Evolutionary conservation across 2,797 vertebrate genomes (phyloP), one percentile per base, ranked within the genome.

Genomic region (Cetoscarus ocellatus): DNA sequence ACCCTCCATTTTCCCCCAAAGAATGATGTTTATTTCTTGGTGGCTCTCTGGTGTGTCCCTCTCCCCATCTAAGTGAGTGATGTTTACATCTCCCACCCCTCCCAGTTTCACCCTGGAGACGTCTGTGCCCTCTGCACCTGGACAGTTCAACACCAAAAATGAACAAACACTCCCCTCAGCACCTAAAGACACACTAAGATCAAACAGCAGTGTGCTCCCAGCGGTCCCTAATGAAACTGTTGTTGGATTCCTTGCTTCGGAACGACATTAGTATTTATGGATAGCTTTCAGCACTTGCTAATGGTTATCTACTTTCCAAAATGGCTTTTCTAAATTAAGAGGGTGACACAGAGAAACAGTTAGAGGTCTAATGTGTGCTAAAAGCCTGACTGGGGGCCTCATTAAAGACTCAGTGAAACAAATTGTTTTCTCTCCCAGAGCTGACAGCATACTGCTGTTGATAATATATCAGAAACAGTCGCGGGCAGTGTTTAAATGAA

Each of bases 11-110:
- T 91, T 67, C 8, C 70, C 59, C 68, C 53, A 74, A 78, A 87
- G 88, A 91, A 82, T 80, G 70, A 83, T 92, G 85, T 90, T 92
- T 91, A 92, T 87, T 81, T 90, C 77, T 86, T 62, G 58, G 79
- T 82, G 73, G 80, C 73, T 88, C 76, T 82, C 78, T 54, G 35
- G 70, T 65, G 73, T 56, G 49, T 77, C 70, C 56, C 66, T 63
- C 61, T 74, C 38, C 36, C 50, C 19, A 36, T 72, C 74, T 83
- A 71, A 75, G 52, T 82, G 84, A 88, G 70, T 78, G 54, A 79
- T 93, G 92, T 94, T 93, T 92, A 91, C 39, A 69, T 88, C 73
- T 87, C 58, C 66, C 72, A 70, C 79, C 63, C 66, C 70, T 75
- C 56, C 75, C 83, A 73, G 88, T 78, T 82, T 79, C 69, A 80